Conservation (phyloP, 2,113 vertebrate species). For the Channa argus region DNA sequence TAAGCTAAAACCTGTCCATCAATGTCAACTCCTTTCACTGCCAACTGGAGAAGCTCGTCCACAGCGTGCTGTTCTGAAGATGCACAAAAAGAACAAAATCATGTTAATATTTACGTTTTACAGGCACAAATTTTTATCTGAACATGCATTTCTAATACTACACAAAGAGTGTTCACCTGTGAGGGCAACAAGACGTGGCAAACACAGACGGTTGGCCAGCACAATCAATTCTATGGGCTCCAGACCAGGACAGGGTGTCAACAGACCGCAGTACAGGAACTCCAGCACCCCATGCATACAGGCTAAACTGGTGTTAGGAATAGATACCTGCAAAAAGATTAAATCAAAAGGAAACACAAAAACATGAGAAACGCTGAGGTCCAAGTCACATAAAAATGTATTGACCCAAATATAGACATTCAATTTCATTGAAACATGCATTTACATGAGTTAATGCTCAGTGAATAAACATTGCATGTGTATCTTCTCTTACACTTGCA, state of each 20-base stretch:
- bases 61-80: slow-evolving; percentile 88
- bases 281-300: slow-evolving; percentile 89
- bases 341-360: slow-evolving; percentile 6
- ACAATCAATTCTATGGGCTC: slow-evolving; percentile 89
- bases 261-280: slow-evolving; percentile 89
- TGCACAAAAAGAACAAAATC: slow-evolving; percentile 15
- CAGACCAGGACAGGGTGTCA: slow-evolving; percentile 84
- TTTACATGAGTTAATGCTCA: too few species aligned
- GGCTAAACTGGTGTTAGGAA: slow-evolving; percentile 86
- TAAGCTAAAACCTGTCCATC: slow-evolving; percentile 90
- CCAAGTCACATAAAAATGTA: neutral
- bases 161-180: slow-evolving; percentile 81
- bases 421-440: too few species aligned
- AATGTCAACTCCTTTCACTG: slow-evolving; percentile 86
- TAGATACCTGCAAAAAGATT: slow-evolving; percentile 82
- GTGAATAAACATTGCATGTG: slow-evolving; percentile 1
- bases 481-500: neutral
- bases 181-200: slow-evolving; percentile 89
- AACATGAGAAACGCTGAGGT: neutral
- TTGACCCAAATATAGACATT: neutral
- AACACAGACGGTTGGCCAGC: slow-evolving; percentile 89
- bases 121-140: neutral
- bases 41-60: slow-evolving; percentile 86
- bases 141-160: neutral
- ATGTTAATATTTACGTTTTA: slow-evolving; percentile 23